Evolutionary conservation across 2,888 invertebrate genomes (phyloP), one percentile per base, ranked within the genome.

Genomic region (Tyria jacobaeae): DNA sequence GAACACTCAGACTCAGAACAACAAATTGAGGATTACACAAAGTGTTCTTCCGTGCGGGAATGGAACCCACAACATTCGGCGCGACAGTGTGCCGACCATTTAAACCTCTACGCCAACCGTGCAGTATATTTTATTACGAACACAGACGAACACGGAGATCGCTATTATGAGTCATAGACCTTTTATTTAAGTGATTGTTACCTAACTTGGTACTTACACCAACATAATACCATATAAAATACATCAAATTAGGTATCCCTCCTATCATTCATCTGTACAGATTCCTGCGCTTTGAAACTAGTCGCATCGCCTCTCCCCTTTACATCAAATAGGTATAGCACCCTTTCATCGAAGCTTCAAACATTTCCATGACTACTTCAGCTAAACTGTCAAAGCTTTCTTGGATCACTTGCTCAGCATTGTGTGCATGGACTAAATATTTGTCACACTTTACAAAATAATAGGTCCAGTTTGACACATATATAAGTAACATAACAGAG

Each of bases 351-450:
- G 21, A n/a, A 25, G 48, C 37, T 59, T 56, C 44, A 59, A 50
- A 51, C 49, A 51, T 47, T 31, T 44, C 54, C 51, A 37, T 50
- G 14, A 3, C 39, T 39, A 51, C 59, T 63, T 39, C 34, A 39
- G 49, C 12, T 73, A 65, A 70, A 57, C 75, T 56, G 51, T 72
- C 78, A 77, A 75, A 75, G 72, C 70, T 62, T 37, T 64, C 66
- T 66, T 65, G 39, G 31, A 53, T 62, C 68, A 57, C 66, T 57
- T 61, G 71, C 27, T 31, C 41, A 53, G 60, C n/a, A 48, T 44
- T 48, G 64, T 68, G 44, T 64, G 62, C 63, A 67, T 65, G 58
- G 57, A 56, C 25, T 51, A 57, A 57, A 70, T 64, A 66, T 64
- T n/a, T 37, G 27, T 31, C 4, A 31, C n/a, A n/a, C n/a, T n/a